These are phyloP conservation scores for Neomorphus geoffroyi DNA, from an alignment of 2,797 vertebrate genomes.

Conservation along the genomic window DNA sequence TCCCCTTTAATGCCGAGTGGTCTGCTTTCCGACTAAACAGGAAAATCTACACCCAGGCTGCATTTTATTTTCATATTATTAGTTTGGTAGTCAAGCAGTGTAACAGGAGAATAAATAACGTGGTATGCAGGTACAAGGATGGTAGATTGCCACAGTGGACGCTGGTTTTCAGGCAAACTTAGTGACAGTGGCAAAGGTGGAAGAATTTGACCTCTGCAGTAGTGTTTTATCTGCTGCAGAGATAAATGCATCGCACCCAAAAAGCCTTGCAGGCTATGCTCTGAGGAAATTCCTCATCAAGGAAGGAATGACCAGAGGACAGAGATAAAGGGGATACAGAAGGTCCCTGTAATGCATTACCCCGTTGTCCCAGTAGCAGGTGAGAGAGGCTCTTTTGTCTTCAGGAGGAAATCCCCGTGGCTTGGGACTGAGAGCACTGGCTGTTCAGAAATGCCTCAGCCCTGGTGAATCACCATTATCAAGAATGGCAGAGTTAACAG, in stretches of 20 bases:
- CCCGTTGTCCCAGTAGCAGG: conserved; percentile 5
- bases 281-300: conserved; percentile 49
- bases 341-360: not conserved
- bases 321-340: conserved; percentile 26
- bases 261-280: not conserved
- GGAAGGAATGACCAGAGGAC: conserved; percentile 22
- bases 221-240: conserved; percentile 18
- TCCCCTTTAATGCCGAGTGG: not conserved
- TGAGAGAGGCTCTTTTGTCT: conserved; percentile 10
- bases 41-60: not conserved
- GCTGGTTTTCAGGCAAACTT: not conserved
- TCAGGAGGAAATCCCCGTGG: not conserved
- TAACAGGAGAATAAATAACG: not conserved
- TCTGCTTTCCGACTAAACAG: not conserved
- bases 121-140: not conserved
- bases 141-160: not conserved
- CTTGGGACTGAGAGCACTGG: not conserved
- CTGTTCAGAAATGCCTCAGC: not conserved
- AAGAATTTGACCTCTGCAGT: conserved; percentile 19
- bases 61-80: not conserved
- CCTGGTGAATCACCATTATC: not conserved
- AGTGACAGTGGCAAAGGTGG: not conserved
- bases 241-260: not conserved
- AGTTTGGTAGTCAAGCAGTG: not conserved
- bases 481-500: not conserved